Conservation (phyloP, 35 echinoderm and acorn worm genomes). For the Diadema setosum region DNA sequence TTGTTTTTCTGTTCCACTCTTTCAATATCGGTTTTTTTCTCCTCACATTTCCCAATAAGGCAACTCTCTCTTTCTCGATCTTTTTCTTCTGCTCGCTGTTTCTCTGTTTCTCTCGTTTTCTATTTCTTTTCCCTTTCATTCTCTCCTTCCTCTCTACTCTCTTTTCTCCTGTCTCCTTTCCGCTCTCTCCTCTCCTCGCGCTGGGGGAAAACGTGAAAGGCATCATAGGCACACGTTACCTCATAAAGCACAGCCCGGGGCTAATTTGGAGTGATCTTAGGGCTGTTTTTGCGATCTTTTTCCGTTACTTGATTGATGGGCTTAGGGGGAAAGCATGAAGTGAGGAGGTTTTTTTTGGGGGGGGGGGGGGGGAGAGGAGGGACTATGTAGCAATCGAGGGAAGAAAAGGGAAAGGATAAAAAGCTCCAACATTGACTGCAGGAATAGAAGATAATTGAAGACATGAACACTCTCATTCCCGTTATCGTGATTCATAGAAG, state of each 20-base stretch:
- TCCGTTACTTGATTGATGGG: neutral
- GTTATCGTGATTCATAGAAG: too few species aligned
- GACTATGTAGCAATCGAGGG: neutral
- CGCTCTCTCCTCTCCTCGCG: neutral
- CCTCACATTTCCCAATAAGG: too few species aligned
- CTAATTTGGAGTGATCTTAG: constrained; percentile 7
- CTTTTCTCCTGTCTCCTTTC: too few species aligned
- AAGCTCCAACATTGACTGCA: too few species aligned
- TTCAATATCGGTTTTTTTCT: too few species aligned
- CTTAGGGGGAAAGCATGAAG: neutral
- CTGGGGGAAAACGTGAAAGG: neutral
- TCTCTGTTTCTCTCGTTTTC: too few species aligned
- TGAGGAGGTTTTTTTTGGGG: neutral
- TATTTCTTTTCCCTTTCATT: too few species aligned
- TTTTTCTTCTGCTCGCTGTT: too few species aligned
- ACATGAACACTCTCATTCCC: too few species aligned
- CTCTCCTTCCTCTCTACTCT: too few species aligned
- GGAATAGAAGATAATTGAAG: neutral
- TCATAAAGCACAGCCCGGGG: neutral
- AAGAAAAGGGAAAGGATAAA: neutral
- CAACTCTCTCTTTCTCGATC: too few species aligned
- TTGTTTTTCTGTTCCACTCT: too few species aligned
- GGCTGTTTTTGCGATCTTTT: constrained; percentile 14
- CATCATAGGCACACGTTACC: constrained; percentile 6
- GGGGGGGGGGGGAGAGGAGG: neutral